These are phyloP conservation scores for Copidosoma aretas DNA, from an alignment of 2,888 invertebrate species.

Conservation along the genomic window DNA sequence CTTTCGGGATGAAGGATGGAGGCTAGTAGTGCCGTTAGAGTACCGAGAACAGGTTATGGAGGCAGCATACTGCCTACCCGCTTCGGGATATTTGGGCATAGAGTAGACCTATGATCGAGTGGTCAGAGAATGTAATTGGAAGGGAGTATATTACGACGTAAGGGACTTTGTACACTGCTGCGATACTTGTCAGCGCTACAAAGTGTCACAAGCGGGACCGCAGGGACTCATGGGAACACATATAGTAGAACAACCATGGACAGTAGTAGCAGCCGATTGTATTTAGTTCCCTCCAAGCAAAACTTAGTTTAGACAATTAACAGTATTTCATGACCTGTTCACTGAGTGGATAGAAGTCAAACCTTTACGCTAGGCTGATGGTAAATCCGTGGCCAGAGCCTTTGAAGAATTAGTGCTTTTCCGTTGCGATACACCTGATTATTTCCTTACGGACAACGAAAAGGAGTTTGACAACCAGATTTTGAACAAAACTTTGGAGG, in stretches of 20 bases:
- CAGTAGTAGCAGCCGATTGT: neutral
- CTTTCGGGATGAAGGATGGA: neutral
- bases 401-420: neutral
- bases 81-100: neutral
- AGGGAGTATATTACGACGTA: neutral
- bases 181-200: neutral
- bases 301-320: neutral
- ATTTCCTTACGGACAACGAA: slow-evolving; percentile 11
- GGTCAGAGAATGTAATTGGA: neutral
- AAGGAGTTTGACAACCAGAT: slow-evolving; percentile 23
- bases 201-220: neutral
- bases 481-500: neutral
- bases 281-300: neutral
- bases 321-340: neutral
- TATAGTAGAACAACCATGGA: neutral
- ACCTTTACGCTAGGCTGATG: neutral
- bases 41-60: neutral
- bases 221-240: neutral
- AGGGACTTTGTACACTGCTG: neutral
- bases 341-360: neutral
- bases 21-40: neutral
- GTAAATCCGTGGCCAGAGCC: neutral
- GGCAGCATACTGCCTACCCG: neutral
- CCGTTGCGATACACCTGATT: slow-evolving; percentile 33
- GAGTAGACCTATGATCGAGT: neutral